These are phyloP conservation scores for Charina bottae DNA, from an alignment of 2,113 vertebrate species.

Conservation along the genomic window DNA sequence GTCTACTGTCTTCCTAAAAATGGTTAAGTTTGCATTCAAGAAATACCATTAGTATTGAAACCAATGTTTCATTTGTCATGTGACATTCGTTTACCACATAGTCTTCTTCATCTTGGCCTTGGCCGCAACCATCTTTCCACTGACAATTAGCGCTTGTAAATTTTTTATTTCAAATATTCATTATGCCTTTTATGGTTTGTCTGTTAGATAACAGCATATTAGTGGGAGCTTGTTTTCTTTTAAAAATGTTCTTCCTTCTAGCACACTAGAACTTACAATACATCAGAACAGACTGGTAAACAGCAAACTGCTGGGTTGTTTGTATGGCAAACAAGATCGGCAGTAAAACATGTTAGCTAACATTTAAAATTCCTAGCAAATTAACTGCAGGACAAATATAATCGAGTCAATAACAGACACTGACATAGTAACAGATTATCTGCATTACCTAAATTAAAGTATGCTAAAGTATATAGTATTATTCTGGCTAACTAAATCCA, in stretches of 20 bases:
- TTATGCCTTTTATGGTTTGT: background rate
- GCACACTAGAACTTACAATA: background rate
- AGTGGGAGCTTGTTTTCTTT: background rate
- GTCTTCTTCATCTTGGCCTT: background rate
- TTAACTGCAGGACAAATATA: background rate
- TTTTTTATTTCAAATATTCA: background rate
- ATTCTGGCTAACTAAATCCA: background rate
- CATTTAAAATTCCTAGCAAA: background rate
- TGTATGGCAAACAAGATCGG: background rate
- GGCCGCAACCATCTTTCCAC: background rate
- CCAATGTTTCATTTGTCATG: background rate
- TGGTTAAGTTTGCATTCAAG: background rate
- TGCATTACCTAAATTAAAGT: background rate
- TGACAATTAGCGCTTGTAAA: background rate
- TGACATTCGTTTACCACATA: background rate
- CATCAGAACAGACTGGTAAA: background rate
- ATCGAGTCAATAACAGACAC: background rate
- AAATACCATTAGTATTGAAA: background rate
- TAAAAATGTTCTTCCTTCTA: background rate
- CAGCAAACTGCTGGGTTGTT: background rate
- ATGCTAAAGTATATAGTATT: background rate
- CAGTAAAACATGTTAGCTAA: background rate
- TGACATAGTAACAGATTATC: background rate
- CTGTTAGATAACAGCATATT: background rate
- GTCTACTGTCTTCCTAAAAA: too few relatives aligned